Conservation (phyloP, 2,113 vertebrate species). For the Empidonax alnorum region DNA sequence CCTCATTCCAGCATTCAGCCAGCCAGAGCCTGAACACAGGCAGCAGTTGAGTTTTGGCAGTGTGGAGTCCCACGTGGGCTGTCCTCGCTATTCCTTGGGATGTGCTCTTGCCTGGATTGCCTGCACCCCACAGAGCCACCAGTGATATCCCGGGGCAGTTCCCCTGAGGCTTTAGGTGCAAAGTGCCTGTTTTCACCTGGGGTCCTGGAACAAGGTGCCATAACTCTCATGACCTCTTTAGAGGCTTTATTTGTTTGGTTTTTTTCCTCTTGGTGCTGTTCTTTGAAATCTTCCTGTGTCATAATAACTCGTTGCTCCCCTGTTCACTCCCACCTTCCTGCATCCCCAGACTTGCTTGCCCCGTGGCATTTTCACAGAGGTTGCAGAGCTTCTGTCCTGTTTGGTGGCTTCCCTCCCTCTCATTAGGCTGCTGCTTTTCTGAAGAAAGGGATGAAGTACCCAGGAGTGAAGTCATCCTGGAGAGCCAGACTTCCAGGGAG, state of each 20-base stretch:
- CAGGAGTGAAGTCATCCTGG: not conserved
- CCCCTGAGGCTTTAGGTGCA: not conserved
- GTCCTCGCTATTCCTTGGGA: not conserved
- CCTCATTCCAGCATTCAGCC: not conserved
- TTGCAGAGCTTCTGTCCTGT: not conserved
- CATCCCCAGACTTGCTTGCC: not conserved
- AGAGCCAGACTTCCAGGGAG: not conserved
- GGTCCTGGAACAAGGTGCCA: not conserved
- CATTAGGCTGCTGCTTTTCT: not conserved
- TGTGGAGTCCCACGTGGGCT: not conserved
- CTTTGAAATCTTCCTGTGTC: not conserved
- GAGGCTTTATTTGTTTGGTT: not conserved
- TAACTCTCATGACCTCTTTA: not conserved
- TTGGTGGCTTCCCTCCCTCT: not conserved
- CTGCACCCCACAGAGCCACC: not conserved
- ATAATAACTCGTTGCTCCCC: accelerated
- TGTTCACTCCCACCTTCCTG: not conserved
- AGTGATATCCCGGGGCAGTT: not conserved
- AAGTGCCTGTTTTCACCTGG: not conserved
- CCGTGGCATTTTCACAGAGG: accelerated
- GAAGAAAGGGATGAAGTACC: not conserved
- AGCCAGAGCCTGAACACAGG: not conserved
- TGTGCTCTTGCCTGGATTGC: not conserved
- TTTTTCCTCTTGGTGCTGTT: not conserved
- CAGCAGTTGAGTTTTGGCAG: not conserved